Base-by-base conservation (phyloP, 2,797 vertebrate species). In the Hephaestus fuliginosus region DNA sequence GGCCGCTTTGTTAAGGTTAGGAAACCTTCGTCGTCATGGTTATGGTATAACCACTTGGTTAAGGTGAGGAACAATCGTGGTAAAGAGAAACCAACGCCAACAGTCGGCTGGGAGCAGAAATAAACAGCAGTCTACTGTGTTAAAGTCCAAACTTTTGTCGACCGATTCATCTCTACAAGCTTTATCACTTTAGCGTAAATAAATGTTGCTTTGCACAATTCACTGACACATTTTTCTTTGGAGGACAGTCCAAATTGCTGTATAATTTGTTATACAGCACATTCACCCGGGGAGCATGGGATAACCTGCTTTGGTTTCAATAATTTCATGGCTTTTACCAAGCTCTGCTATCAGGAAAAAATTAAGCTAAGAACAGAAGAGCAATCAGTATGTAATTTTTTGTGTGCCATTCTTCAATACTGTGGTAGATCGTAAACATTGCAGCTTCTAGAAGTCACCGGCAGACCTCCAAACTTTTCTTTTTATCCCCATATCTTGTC, bases 391-490 rank as follows among this genome's bases (percentile, higher is more conserved):
- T 63, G 9, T 10, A n/a, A 22, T 49, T 55, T 5, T 4, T 14
- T 2, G 1, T 36, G 14, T 56, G 33, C 2, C 33, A 18, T 36
- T 64, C 33, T 5, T 52, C 41, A 68, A 60, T 69, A 70, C 4
- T 51, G 12, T 43, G 14, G 48, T 41, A 22, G 15, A 15, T 74
- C 53, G 44, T 58, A 7, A 65, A 72, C 39, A 74, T 13, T 48
- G 51, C 20, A 49, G 70, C 49, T 30, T 74, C 39, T 46, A 57
- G 9, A 62, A 57, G 55, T 61, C 48, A 43, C 15, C 30, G 49
- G 7, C 41, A 70, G 17, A 85, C 67, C 30, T 58, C 9, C 43
- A 36, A 8, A 82, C 70, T 39, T 76, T 71, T 65, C 39, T 5
- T 33, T 33, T 33, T 33, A 33, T 33, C 30, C 30, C 30, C 30